A percentile compares a stretch with the other conserved stretches of the same genome.
These are phyloP conservation scores for Hapalemur alaotrensis DNA, from an alignment of 2,797 vertebrate species.

Conservation along the genomic window DNA sequence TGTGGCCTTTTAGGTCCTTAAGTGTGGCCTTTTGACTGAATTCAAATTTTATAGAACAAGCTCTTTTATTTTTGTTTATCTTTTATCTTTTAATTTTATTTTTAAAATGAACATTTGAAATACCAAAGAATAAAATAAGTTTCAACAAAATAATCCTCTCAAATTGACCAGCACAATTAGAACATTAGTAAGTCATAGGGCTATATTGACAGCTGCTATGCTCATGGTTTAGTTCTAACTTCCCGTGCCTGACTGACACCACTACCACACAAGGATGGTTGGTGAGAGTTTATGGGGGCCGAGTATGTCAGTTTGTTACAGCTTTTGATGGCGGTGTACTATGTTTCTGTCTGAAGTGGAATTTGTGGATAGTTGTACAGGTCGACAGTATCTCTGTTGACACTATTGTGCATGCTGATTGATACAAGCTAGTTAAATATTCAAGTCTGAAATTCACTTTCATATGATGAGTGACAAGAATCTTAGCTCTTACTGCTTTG, in stretches of 20 bases:
- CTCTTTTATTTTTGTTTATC: background rate
- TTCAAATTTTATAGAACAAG: background rate
- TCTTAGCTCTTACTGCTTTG: conserved; percentile 13
- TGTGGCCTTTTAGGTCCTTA: no score
- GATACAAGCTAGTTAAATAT: background rate
- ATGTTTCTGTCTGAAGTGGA: background rate
- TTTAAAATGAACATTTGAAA: background rate
- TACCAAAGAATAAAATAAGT: background rate
- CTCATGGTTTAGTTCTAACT: background rate
- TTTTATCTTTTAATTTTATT: background rate
- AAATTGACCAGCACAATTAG: background rate
- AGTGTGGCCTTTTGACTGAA: background rate
- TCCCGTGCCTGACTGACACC: background rate
- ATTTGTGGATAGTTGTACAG: background rate
- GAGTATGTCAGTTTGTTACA: background rate
- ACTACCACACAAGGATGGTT: background rate
- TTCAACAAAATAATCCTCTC: background rate
- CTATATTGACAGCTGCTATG: background rate
- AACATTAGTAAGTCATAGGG: background rate
- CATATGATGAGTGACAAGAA: background rate
- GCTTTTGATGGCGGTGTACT: background rate
- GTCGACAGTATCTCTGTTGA: background rate
- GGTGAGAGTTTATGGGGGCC: background rate
- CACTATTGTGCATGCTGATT: background rate
- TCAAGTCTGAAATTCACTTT: background rate